These are phyloP conservation scores for Eristalis arbustorum DNA, from an alignment of 2,888 invertebrate species.

Conservation along the genomic window DNA sequence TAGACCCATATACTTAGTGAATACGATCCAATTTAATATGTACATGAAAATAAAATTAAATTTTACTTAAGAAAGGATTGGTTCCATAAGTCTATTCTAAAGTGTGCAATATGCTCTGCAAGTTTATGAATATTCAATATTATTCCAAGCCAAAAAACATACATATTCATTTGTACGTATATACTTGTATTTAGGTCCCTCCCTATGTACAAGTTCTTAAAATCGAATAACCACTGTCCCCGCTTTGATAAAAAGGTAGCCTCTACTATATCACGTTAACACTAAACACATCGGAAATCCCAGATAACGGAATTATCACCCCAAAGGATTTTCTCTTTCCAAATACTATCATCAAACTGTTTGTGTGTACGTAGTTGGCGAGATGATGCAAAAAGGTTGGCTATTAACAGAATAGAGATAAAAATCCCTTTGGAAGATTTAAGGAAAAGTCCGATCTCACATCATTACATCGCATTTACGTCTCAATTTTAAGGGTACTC, in stretches of 20 bases:
- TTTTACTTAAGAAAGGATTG: background rate
- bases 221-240: conserved; percentile 43
- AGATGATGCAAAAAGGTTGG: conserved; percentile 64
- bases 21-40: background rate
- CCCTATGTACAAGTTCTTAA: background rate
- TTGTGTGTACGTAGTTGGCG: conserved; percentile 12
- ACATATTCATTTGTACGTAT: conserved; percentile 8
- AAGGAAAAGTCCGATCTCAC: conserved; percentile 62
- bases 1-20: background rate
- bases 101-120: conserved; percentile 19
- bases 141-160: conserved; percentile 12
- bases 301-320: conserved; percentile 67
- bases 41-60: background rate
- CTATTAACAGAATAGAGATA: conserved; percentile 65
- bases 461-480: conserved; percentile 69
- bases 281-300: conserved; percentile 61
- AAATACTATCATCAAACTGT: conserved; percentile 47
- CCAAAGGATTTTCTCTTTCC: conserved; percentile 59
- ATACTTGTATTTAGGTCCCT: background rate
- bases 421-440: conserved; percentile 64
- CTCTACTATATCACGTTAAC: conserved; percentile 46
- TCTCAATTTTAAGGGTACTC: conserved; percentile 52
- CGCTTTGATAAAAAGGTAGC: conserved; percentile 44
- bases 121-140: conserved; percentile 20
- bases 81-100: background rate